Conservation (phyloP, 2,888 invertebrate genomes). For the Sphecodes monilicornis region DNA sequence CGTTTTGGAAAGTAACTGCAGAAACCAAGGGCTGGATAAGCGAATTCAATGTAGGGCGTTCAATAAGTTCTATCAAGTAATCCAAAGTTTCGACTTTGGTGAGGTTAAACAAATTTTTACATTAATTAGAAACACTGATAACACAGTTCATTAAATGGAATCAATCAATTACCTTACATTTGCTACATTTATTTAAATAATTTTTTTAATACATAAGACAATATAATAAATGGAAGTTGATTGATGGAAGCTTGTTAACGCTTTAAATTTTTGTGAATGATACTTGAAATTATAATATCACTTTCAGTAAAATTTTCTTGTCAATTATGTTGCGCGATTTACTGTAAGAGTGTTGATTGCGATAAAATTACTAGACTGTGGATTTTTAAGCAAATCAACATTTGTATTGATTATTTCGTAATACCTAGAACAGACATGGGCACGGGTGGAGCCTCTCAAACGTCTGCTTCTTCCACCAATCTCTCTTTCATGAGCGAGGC, state of each 20-base stretch:
- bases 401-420: too few species aligned
- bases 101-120: background rate
- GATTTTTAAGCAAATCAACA: too few species aligned
- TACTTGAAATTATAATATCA: background rate
- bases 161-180: background rate
- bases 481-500: too few species aligned
- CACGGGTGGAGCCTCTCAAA: too few species aligned
- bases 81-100: background rate
- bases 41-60: constrained; percentile 9
- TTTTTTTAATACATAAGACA: background rate
- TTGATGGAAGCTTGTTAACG: background rate
- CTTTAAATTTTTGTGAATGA: background rate
- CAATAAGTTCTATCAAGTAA: background rate
- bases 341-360: too few species aligned
- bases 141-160: background rate
- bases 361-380: too few species aligned
- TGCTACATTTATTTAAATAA: background rate
- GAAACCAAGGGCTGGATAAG: background rate
- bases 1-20: constrained; percentile 12
- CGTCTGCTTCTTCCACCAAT: too few species aligned
- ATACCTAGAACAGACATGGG: too few species aligned
- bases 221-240: background rate
- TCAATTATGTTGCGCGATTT: too few species aligned
- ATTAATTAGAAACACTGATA: background rate
- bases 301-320: too few species aligned